Evolutionary conservation across 2,797 vertebrate species (phyloP).

Genomic region (Allobates femoralis): DNA sequence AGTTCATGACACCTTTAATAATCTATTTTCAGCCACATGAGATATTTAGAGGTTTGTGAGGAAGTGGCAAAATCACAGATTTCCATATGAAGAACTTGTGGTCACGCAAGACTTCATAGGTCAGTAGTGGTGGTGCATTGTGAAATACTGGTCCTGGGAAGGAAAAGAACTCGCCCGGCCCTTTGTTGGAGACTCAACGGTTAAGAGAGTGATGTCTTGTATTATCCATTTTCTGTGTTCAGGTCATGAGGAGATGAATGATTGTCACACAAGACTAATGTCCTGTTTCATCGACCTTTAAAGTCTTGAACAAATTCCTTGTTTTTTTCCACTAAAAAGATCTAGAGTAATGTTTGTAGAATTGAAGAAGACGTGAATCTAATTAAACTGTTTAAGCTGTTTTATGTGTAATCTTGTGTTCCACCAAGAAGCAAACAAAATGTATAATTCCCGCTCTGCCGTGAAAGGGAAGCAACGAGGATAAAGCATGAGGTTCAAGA

Average conservation of each 20-base stretch:
- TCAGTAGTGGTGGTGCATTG: too few relatives aligned
- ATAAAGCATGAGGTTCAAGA: background rate
- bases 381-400: background rate
- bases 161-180: background rate
- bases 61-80: too few relatives aligned
- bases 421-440: slow-evolving; percentile 2
- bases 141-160: too few relatives aligned
- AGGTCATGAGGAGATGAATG: background rate
- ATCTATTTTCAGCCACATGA: too few relatives aligned
- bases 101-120: too few relatives aligned
- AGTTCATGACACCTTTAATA: too few relatives aligned
- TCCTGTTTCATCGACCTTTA: background rate
- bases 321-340: background rate
- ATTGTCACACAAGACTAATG: background rate
- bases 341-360: background rate
- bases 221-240: background rate
- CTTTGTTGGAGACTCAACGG: background rate
- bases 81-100: too few relatives aligned
- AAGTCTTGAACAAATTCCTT: background rate
- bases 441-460: background rate
- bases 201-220: background rate
- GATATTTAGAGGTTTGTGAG: too few relatives aligned
- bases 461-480: background rate
- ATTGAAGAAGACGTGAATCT: background rate
- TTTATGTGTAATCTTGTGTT: background rate